phyloP scores from a whole-genome alignment of 2,113 vertebrate genomes.

The Picathartes gymnocephalus region DNA sequence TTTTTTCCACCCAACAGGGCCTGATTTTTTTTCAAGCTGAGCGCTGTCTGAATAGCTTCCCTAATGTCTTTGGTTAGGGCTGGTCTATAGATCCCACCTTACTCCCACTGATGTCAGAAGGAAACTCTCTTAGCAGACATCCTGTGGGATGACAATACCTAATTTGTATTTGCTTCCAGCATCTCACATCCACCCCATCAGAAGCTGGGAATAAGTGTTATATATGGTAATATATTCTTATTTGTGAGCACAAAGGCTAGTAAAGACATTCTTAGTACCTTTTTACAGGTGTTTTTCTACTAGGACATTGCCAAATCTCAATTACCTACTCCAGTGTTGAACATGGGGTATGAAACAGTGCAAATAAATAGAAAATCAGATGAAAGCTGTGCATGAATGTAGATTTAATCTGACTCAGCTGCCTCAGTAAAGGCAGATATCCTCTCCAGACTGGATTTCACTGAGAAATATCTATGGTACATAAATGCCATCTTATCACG shows the following conservation, averaged over 20 bases:
- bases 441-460: neutral
- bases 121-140: conserved; percentile 6
- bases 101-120: neutral
- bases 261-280: neutral
- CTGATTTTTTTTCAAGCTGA: conserved; percentile 31
- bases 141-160: neutral
- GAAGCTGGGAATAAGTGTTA: neutral
- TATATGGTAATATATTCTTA: neutral
- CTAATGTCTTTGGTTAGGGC: conserved; percentile 6
- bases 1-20: neutral
- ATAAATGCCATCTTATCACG: neutral
- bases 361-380: neutral
- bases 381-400: neutral
- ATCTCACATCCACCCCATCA: neutral
- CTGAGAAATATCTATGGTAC: neutral
- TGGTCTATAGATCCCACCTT: conserved; percentile 1
- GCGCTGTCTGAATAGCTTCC: conserved; percentile 29
- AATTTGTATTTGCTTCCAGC: neutral
- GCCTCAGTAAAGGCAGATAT: neutral
- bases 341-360: neutral
- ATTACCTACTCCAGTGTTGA: neutral
- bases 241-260: neutral
- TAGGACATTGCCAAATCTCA: neutral
- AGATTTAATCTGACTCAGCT: neutral
- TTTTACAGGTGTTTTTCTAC: neutral